Percentiles rank a stretch among this genome's conserved stretches.
phyloP scores from a whole-genome alignment of 2,797 vertebrate species.

The Discoglossus pictus region DNA sequence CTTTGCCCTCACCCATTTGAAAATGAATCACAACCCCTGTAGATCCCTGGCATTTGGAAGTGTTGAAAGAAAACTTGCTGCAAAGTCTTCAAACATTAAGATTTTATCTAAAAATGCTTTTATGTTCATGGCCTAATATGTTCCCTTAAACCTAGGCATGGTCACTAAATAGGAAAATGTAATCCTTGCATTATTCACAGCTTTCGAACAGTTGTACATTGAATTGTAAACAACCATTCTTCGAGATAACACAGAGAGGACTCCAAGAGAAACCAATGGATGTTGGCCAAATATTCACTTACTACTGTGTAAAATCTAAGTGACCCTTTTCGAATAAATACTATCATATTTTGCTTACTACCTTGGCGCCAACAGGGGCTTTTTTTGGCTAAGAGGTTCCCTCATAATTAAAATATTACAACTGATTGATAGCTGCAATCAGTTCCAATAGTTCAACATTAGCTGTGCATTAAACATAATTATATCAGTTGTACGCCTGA shows the following conservation, averaged over 20 bases:
- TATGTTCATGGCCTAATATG: too few relatives aligned
- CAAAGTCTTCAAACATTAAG: too few relatives aligned
- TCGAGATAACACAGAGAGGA: constrained; percentile 25
- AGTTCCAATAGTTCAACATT: constrained; percentile 10
- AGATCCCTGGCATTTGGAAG: too few relatives aligned
- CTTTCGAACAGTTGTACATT: constrained; percentile 15
- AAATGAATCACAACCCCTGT: too few relatives aligned
- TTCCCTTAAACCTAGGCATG: too few relatives aligned
- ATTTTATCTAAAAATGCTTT: too few relatives aligned
- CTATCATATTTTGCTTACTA: constrained; percentile 45
- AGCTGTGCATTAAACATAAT: constrained; percentile 33
- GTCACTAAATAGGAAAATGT: too few relatives aligned
- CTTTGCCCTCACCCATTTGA: too few relatives aligned
- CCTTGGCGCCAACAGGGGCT: constrained; percentile 27
- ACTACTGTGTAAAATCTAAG: constrained; percentile 36
- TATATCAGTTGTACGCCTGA: too few relatives aligned
- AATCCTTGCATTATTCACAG: too few relatives aligned
- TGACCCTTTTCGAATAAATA: constrained; percentile 42
- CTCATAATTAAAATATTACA: constrained; percentile 41
- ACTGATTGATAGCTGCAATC: constrained; percentile 32
- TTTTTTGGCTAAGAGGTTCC: constrained; percentile 33
- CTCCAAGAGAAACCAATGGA: constrained; percentile 28
- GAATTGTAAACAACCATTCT: constrained; percentile 12
- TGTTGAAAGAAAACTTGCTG: too few relatives aligned
- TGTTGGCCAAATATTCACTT: constrained; percentile 40